Base-by-base conservation (phyloP, 2,113 vertebrate species). In the Echinops telfairi region DNA sequence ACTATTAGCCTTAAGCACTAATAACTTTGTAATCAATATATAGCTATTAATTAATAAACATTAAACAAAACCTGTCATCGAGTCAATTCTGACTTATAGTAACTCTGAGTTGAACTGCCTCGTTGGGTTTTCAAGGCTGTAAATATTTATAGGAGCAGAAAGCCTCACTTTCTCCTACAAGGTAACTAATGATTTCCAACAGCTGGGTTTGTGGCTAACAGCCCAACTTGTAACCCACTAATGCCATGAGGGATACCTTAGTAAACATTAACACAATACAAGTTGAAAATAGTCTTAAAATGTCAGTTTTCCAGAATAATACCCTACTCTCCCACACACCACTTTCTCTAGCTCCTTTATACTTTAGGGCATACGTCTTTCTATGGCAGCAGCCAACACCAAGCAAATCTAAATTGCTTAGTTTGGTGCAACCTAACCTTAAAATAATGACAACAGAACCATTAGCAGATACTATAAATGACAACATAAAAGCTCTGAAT, bases 401-500 rank as follows among this genome's bases (percentile, higher is more conserved):
- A 78, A 83, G 60, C 25, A 94, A 90, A 87, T 86, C 71, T 47
- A 47, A 93, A 86, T 5, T 27, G 36, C 78, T 94, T 93, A 89
- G 64, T 96, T 62, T 36, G 64, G 9, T 0, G n/a, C 20, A 88
- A 82, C n/a, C 66, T 77, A n/a, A n/a, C n/a, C n/a, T n/a, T 90
- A 86, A 92, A 31, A 89, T 84, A 94, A 97, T 66, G 68, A 57
- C 90, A 94, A 95, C 19, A 80, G 75, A 94, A 94, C 76, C 77
- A 91, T 79, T 85, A 94, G 14, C 33, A 71, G 75, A 90, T 80
- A 84, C 82, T 80, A 81, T 36, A 92, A 88, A 92, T 78, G 75
- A 60, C 43, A 62, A 92, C 12, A 53, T 83, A 33, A 96, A 81
- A 81, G 27, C 68, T 73, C 27, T 76, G 64, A 93, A 19, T 70